Percentiles rank a stretch among this genome's conserved stretches.
These are phyloP conservation scores for Drosophila kikkawai DNA, from an alignment of 1,140 invertebrate genomes.

Conservation along the genomic window DNA sequence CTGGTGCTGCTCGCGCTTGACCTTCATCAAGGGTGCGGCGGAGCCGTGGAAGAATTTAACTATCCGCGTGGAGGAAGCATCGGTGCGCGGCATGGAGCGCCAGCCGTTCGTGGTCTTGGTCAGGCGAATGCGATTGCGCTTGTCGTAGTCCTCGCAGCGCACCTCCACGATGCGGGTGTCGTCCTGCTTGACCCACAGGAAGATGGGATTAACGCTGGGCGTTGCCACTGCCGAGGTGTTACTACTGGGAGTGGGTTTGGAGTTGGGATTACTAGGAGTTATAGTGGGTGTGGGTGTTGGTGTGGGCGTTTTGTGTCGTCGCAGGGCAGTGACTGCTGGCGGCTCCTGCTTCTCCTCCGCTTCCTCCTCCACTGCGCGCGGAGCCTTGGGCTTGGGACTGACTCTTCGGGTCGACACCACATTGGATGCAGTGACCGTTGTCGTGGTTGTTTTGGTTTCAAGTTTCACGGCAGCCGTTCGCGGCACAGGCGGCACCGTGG, in stretches of 20 bases:
- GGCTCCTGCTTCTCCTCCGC: not conserved
- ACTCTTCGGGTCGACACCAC: slow-evolving; percentile 9
- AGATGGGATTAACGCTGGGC: slow-evolving; percentile 91
- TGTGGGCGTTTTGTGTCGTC: not conserved
- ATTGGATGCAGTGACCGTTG: slow-evolving; percentile 31
- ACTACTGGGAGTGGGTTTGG: slow-evolving; percentile 3
- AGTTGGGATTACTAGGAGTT: not conserved
- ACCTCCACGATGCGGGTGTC: slow-evolving; percentile 92
- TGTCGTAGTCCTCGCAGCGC: slow-evolving; percentile 93
- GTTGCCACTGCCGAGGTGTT: not conserved
- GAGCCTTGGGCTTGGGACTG: slow-evolving; percentile 30
- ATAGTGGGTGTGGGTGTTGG: not conserved
- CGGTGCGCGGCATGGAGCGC: slow-evolving; percentile 92
- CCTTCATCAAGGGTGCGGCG: slow-evolving; percentile 68
- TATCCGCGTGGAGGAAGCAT: slow-evolving; percentile 85
- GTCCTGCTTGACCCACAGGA: slow-evolving; percentile 92
- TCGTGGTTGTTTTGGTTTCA: slow-evolving; percentile 67
- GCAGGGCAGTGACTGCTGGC: slow-evolving; percentile 6
- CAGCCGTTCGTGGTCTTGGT: slow-evolving; percentile 92
- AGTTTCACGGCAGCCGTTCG: slow-evolving; percentile 66
- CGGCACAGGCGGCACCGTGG: slow-evolving; percentile 17
- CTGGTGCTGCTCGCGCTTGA: slow-evolving; percentile 74
- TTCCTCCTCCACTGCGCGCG: not conserved
- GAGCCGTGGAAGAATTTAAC: slow-evolving; percentile 79
- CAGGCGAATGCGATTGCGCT: slow-evolving; percentile 91